A percentile compares a stretch with the other conserved stretches of the same genome.
Evolutionary conservation across 2,113 vertebrate genomes (phyloP).

Genomic region (Monopterus albus): DNA sequence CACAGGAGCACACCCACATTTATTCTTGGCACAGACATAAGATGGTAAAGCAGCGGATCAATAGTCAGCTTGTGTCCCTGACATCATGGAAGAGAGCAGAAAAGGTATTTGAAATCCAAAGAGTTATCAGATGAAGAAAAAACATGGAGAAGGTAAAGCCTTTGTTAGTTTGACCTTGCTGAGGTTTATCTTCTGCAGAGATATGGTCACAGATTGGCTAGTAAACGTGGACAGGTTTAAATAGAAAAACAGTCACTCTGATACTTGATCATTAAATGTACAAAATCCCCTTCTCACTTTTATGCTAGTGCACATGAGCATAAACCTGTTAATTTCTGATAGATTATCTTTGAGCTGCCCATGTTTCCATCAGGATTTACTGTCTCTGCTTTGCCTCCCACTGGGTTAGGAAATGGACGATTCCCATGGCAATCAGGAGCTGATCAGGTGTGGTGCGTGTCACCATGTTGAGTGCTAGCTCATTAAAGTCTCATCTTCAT

Average conservation of each 20-base stretch:
- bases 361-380: conserved; percentile 42
- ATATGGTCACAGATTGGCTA: conserved; percentile 29
- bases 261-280: conserved; percentile 21
- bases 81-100: conserved; percentile 58
- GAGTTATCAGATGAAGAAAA: conserved; percentile 59
- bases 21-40: conserved; percentile 66
- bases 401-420: conserved; percentile 14
- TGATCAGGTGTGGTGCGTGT: conserved; percentile 60
- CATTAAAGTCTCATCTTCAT: conserved; percentile 69
- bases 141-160: conserved; percentile 45
- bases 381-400: conserved; percentile 33
- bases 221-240: conserved; percentile 14
- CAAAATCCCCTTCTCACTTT: conserved; percentile 1
- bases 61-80: conserved; percentile 65
- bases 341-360: conserved; percentile 51
- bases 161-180: conserved; percentile 67
- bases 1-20: conserved; percentile 36
- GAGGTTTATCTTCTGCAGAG: conserved; percentile 47
- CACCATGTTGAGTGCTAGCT: conserved; percentile 52
- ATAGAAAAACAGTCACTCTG: conserved; percentile 19
- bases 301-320: conserved; percentile 42
- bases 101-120: conserved; percentile 58
- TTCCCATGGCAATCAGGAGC: conserved; percentile 60
- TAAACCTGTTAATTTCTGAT: conserved; percentile 52
- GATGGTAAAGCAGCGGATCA: conserved; percentile 57